Base-by-base conservation (phyloP, 2,113 vertebrate genomes). In the Carassius gibelio region DNA sequence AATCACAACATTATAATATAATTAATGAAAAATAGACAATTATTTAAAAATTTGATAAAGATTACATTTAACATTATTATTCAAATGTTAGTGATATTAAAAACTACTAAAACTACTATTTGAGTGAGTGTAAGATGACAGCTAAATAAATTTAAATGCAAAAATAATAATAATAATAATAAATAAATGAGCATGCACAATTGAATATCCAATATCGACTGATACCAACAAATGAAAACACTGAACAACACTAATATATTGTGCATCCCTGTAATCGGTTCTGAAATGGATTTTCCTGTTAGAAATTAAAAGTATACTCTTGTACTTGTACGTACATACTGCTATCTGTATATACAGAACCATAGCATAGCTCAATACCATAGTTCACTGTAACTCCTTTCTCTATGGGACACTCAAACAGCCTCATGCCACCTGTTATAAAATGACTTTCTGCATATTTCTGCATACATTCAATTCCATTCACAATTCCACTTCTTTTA, bases 401-500 rank as follows among this genome's bases (percentile, higher is more conserved):
- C 15, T 69, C 66, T 69, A 69, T 48, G 72, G 72, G 74, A 76
- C 15, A 30, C 23, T 76, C 74, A 34, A 21, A 6, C 23, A 26
- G 36, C 21, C 45, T 62, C 76, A 36, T 62, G 57, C 55, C 21
- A 62, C 57, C 52, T 38, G 26, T 34, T 76, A 34, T 30, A 61
- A 57, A 34, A 34, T 77, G 15, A 77, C 17, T 72, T 77, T 55
- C 57, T 23, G 21, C 26, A 26, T 26, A 26, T 26, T 26, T 26
- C 26, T 26, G 26, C 26, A 26, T 26, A 42, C 69, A n/a, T 72
- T 92, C 91, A 88, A 85, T 89, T 90, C 91, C 84, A 75, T 17
- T 83, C 64, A 87, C 88, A 77, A 30, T 86, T 86, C 83, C 90
- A 89, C 77, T 81, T 80, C 83, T 87, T 84, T 88, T 89, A 88